Conservation (phyloP, 2,113 vertebrate species). For the Chionodraco myersi region DNA sequence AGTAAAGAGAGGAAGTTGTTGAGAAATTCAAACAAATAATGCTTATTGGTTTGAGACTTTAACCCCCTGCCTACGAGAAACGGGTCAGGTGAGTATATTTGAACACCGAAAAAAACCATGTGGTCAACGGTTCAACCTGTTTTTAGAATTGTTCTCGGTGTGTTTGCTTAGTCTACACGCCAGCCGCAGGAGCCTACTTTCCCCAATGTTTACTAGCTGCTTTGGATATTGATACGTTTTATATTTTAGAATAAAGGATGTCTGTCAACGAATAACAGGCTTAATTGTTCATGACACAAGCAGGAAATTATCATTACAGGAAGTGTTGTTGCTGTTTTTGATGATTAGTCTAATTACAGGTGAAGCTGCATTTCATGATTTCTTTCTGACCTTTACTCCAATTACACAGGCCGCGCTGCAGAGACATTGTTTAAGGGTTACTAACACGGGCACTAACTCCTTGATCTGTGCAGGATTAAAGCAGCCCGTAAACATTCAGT, state of each 20-base stretch:
- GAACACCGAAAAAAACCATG: not conserved
- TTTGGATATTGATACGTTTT: not conserved
- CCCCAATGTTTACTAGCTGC: not conserved
- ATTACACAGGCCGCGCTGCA: not conserved
- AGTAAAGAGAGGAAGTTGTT: slow-evolving; percentile 33
- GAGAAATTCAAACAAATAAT: slow-evolving; percentile 22
- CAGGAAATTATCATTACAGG: not conserved
- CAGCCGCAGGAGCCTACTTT: not conserved
- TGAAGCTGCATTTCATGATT: not conserved
- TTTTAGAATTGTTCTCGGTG: not conserved
- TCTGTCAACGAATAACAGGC: not conserved
- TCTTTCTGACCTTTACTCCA: slow-evolving; percentile 38
- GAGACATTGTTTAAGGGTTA: not conserved
- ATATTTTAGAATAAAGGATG: not conserved
- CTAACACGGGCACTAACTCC: too few species aligned
- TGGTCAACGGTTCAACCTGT: not conserved
- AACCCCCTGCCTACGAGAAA: not conserved
- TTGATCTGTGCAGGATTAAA: too few species aligned
- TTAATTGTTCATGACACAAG: not conserved
- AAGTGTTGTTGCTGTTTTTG: not conserved
- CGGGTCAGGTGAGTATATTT: slow-evolving; percentile 13
- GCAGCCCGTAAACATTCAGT: too few species aligned
- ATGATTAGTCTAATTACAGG: not conserved
- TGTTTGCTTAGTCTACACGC: not conserved
- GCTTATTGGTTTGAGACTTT: not conserved